Base-by-base conservation (phyloP, 2,888 invertebrate genomes). In the Yponomeuta evonymella region DNA sequence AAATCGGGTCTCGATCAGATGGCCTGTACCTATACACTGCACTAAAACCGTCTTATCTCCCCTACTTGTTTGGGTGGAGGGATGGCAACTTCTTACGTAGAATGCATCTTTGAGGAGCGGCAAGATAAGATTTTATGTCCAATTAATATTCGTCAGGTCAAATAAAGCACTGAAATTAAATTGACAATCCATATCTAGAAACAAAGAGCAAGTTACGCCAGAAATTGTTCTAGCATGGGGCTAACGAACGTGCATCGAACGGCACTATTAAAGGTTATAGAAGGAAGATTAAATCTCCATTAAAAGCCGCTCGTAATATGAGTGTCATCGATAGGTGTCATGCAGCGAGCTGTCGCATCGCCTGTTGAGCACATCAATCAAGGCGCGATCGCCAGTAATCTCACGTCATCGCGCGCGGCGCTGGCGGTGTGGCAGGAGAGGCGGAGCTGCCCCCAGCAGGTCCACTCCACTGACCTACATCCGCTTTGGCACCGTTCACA, bases 401-500 rank as follows among this genome's bases (percentile, higher is more conserved):
- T 65, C 1, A 3, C 10, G 8, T 65, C 65, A 65, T 65, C 65
- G 65, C 65, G 30, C 51, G 51, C 51, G 51, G 51, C 15, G 51
- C 51, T 15, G 51, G 51, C 51, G 15, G 51, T 58, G 12, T 1
- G 51, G 51, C 15, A 58, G 51, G 51, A 58, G 51, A 58, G 51
- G 51, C 15, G 51, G 15, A 58, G 51, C 51, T 58, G 51, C 15
- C 51, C 51, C 51, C 51, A 58, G 51, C 36, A 68, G 83, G 88
- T 87, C 90, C 90, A 89, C 90, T 88, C 82, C 78, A 83, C 86
- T 91, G 92, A 92, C 92, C 92, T 91, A 92, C 83, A 90, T 91
- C 88, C 88, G 90, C 89, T 89, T 91, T 92, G 92, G 92, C 92
- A 92, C 85, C 85, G 91, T 81, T 88, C 88, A 88, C 91, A 90